Evolutionary conservation across 2,113 vertebrate genomes (phyloP).

Genomic region (Pygoscelis adeliae): DNA sequence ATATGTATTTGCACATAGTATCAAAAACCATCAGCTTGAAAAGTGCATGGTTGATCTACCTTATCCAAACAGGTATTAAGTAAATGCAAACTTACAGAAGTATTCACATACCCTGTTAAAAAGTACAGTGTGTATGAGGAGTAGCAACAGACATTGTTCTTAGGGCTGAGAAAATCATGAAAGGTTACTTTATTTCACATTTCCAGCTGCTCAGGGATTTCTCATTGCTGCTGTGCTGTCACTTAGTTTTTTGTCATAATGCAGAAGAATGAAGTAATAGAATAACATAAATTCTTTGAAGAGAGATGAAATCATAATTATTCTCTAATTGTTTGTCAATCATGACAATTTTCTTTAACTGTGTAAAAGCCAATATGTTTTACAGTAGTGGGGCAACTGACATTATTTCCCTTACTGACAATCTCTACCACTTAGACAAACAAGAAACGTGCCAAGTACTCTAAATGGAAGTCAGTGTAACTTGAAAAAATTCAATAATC

Average conservation of each 20-base stretch:
- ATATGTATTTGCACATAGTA: neutral
- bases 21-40: neutral
- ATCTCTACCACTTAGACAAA: neutral
- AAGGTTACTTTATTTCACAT: neutral
- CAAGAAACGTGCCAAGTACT: neutral
- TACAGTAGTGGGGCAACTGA: neutral
- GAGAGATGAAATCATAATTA: neutral
- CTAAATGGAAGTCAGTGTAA: neutral
- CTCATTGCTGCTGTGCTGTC: neutral
- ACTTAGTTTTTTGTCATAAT: neutral
- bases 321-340: conserved; percentile 16
- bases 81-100: neutral
- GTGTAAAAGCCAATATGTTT: neutral
- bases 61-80: neutral
- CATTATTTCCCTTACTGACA: neutral
- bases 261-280: neutral
- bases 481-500: neutral
- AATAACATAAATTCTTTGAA: neutral
- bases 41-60: neutral
- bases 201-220: neutral
- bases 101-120: neutral
- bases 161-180: neutral
- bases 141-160: neutral
- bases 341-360: neutral
- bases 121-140: neutral